phyloP scores from a whole-genome alignment of 92 coral and sea anemone genomes.

The Porites divaricata region DNA sequence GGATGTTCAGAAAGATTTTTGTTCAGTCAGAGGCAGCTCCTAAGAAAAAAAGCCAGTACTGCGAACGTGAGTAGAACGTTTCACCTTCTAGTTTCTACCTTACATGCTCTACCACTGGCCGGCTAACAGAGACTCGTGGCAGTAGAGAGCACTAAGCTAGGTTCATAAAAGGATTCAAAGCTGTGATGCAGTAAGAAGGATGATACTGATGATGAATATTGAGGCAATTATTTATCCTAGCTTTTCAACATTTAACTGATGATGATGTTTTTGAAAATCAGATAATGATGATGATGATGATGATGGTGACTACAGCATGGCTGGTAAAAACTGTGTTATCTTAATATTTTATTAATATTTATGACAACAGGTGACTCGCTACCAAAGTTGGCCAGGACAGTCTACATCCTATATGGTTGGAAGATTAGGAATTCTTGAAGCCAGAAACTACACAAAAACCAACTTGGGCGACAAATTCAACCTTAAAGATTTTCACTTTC shows the following conservation, averaged over 20 bases:
- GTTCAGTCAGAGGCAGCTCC: too few species aligned
- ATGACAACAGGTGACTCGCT: constrained; percentile 78
- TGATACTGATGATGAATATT: neutral
- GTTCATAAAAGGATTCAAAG: too few species aligned
- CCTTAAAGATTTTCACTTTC: constrained; percentile 76
- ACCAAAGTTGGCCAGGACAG: constrained; percentile 88
- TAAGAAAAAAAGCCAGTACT: too few species aligned
- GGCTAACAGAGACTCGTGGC: too few species aligned
- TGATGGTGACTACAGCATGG: neutral
- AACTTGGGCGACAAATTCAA: constrained; percentile 60
- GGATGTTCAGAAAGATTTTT: too few species aligned
- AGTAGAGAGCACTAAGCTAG: too few species aligned
- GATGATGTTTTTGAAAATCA: neutral
- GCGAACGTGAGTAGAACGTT: too few species aligned
- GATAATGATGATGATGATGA: neutral
- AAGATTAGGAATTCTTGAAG: constrained; percentile 61
- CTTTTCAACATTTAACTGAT: neutral
- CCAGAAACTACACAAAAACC: constrained; percentile 54
- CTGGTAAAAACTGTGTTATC: neutral
- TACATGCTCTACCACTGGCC: too few species aligned
- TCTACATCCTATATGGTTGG: constrained; percentile 91
- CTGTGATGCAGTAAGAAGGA: neutral
- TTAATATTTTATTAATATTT: neutral
- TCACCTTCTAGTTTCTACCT: too few species aligned
- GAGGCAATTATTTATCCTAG: neutral